Base-by-base conservation (phyloP, 23 tunicate species). In the Styela clava region DNA sequence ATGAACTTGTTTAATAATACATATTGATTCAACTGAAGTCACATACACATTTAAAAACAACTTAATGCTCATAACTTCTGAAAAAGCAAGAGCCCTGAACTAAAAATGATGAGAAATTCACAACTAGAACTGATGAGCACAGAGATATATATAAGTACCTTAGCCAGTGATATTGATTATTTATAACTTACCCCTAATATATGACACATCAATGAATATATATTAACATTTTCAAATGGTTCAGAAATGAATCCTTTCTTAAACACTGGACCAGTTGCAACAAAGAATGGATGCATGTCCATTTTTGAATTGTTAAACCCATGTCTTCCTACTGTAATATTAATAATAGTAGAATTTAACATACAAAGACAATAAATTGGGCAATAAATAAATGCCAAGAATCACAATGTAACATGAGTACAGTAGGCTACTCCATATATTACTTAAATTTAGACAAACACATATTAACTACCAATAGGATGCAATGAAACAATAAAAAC, bases 241-340 rank as follows among this genome's bases (percentile, higher is more conserved):
- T 92, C 87, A 12, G 97, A 92, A 51, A 92, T 83, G 83, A 44
- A 87, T 30, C 64, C 69, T 52, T 87, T 24, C 30, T 79, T 82
- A 34, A 95, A 95, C 12, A 77, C 85, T 2, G 99, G 99, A 7
- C 99, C 99, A 52, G 52, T 74, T 34, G 99, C 95, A 69, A 95
- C 65, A 35, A 95, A 95, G 61, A 95, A 84, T 1, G 99, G 99
- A 64, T 95, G 99, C 99, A 95, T 95, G 83, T 95, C 95, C 88
- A 76, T 84, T 37, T 78, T 61, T 0, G 88, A 83, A 52, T 89
- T 89, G 86, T 89, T 81, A 83, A 81, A 95, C 16, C 99, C 99
- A 83, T 95, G 99, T 32, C 56, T 18, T 18, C 99, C 99, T 23
- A 64, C 97, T 92, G 62, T 22, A 88, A 24, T 24, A 33, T 21